A percentile compares a stretch with the other conserved stretches of the same genome.
Evolutionary conservation across 2,797 vertebrate species (phyloP).

Genomic region (Sarcoramphus papa): DNA sequence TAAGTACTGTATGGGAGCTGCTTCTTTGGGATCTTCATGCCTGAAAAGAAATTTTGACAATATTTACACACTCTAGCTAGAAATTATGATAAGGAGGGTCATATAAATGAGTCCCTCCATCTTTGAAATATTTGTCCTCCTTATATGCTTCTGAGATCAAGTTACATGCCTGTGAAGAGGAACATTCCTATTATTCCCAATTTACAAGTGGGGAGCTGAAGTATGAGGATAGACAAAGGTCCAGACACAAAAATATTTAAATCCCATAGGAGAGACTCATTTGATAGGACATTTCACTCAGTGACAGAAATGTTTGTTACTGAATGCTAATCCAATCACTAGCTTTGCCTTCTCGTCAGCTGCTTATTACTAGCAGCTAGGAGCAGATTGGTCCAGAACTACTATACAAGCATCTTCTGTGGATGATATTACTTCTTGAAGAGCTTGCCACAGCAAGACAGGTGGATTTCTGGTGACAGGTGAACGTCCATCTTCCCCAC

Average conservation of each 20-base stretch:
- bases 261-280: neutral
- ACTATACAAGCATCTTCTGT: neutral
- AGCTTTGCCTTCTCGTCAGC: neutral
- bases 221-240: neutral
- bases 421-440: neutral
- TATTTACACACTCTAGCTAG: neutral
- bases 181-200: neutral
- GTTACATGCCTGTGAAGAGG: neutral
- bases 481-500: neutral
- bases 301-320: neutral
- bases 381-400: neutral
- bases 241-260: neutral
- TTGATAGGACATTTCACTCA: neutral
- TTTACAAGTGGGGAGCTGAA: neutral
- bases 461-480: neutral
- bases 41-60: neutral
- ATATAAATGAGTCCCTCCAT: neutral
- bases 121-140: neutral
- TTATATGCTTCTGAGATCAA: neutral
- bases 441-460: neutral
- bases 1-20: rapidly evolving
- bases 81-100: neutral
- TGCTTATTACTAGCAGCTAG: neutral
- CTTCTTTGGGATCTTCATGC: neutral
- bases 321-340: neutral